Conservation (phyloP, 1,140 invertebrate species). For the Marisa cornuarietis region DNA sequence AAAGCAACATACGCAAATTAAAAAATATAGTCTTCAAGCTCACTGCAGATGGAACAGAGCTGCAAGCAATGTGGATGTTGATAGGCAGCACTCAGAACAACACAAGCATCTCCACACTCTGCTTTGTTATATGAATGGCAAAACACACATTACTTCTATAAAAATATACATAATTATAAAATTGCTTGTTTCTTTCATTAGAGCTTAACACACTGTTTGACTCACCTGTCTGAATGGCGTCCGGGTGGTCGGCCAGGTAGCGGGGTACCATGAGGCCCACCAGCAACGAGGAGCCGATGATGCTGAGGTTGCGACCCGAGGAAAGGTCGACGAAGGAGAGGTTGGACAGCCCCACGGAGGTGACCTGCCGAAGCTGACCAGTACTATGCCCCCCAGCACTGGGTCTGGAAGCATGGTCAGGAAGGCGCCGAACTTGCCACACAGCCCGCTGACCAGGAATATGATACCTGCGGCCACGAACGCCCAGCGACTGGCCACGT, state of each 20-base stretch:
- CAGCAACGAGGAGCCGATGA: slow-evolving; percentile 65
- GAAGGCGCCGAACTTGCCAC: slow-evolving; percentile 83
- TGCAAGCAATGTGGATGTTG: too few species aligned
- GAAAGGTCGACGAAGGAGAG: slow-evolving; percentile 62
- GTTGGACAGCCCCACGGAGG: slow-evolving; percentile 60
- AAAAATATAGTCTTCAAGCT: too few species aligned
- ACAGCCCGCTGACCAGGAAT: slow-evolving; percentile 75
- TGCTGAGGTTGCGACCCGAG: slow-evolving; percentile 63
- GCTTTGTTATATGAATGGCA: too few species aligned
- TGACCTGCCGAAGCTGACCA: slow-evolving; percentile 64
- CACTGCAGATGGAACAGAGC: too few species aligned
- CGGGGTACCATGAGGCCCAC: slow-evolving; percentile 68
- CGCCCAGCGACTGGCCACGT: slow-evolving; percentile 54
- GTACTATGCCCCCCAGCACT: slow-evolving; percentile 74
- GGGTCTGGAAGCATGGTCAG: slow-evolving; percentile 89
- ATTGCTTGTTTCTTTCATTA: too few species aligned
- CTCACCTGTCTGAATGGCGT: slow-evolving; percentile 76
- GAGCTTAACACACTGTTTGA: too few species aligned
- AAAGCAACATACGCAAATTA: too few species aligned
- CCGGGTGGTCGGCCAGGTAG: slow-evolving; percentile 72
- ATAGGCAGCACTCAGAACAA: too few species aligned
- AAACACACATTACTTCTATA: too few species aligned
- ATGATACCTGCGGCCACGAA: slow-evolving; percentile 79
- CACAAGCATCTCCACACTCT: too few species aligned
- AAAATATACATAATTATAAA: too few species aligned